phyloP scores from a whole-genome alignment of 2,888 invertebrate genomes.

The Synanthedon vespiformis region DNA sequence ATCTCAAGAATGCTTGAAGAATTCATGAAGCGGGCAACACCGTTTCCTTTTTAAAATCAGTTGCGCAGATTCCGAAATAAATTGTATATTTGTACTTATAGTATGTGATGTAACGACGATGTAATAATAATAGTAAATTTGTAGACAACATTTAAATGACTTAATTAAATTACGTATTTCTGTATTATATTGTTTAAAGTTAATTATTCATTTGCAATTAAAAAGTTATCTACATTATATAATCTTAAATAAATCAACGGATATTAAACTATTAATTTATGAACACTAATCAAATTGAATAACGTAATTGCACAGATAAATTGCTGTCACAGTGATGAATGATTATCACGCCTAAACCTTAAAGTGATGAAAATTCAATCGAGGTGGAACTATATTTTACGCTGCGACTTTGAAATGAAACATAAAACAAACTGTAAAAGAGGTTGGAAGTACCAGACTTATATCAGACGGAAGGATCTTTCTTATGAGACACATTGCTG shows the following conservation, averaged over 20 bases:
- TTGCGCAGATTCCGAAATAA: too few relatives aligned
- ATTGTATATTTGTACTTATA: too few relatives aligned
- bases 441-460: conserved; percentile 29
- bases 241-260: too few relatives aligned
- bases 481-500: conserved; percentile 22
- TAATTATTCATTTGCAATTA: too few relatives aligned
- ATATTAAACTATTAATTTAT: background rate
- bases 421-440: conserved; percentile 49
- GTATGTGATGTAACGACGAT: too few relatives aligned
- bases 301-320: conserved; percentile 6
- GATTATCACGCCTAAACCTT: conserved; percentile 24
- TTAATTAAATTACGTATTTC: too few relatives aligned
- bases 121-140: too few relatives aligned
- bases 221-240: too few relatives aligned
- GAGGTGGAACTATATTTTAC: conserved; percentile 45
- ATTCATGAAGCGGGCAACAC: background rate
- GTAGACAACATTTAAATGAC: too few relatives aligned
- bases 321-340: conserved; percentile 23
- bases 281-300: background rate
- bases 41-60: too few relatives aligned
- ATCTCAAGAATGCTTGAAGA: background rate
- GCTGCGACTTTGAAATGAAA: conserved; percentile 37
- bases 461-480: conserved; percentile 47
- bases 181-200: too few relatives aligned
- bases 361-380: conserved; percentile 54